Percentiles rank a stretch among this genome's conserved stretches.
Conservation (phyloP, 2,797 vertebrate species). For the Sebastes nivosus region DNA sequence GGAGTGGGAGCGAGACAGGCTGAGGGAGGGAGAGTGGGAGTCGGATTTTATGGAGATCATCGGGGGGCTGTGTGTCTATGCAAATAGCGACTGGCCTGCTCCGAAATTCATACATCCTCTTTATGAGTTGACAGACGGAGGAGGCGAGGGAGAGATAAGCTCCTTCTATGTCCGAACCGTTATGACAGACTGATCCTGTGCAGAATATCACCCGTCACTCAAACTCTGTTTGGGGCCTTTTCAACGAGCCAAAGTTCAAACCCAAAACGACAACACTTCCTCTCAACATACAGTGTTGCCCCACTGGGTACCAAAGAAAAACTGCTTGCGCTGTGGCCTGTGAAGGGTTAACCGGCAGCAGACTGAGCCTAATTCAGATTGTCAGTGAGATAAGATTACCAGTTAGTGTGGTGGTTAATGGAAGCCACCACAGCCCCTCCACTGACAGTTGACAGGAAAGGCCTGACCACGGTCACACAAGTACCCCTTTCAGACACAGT, state of each 20-base stretch:
- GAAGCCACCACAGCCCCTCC: slow-evolving; percentile 62
- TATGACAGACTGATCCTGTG: slow-evolving; percentile 37
- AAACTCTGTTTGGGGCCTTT: slow-evolving; percentile 12
- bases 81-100: slow-evolving; percentile 11
- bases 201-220: slow-evolving; percentile 42
- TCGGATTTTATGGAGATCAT: slow-evolving; percentile 58
- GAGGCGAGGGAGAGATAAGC: slow-evolving; percentile 28
- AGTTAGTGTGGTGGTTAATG: slow-evolving; percentile 64
- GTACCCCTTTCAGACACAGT: not conserved
- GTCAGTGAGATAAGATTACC: slow-evolving; percentile 78
- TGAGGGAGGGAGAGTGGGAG: slow-evolving; percentile 37
- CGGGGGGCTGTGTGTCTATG: slow-evolving; percentile 22
- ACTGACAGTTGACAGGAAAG: slow-evolving; percentile 62
- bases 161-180: slow-evolving; percentile 7
- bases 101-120: slow-evolving; percentile 43
- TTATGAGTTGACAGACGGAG: slow-evolving; percentile 32
- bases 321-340: not conserved
- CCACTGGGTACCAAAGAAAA: not conserved
- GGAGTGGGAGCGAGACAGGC: slow-evolving; percentile 58
- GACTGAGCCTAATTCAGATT: slow-evolving; percentile 68
- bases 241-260: slow-evolving; percentile 26
- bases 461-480: slow-evolving; percentile 35
- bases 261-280: slow-evolving; percentile 23
- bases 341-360: slow-evolving; percentile 53
- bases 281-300: not conserved